phyloP scores from a whole-genome alignment of 2,888 invertebrate genomes.

The Apodemia hepburni region DNA sequence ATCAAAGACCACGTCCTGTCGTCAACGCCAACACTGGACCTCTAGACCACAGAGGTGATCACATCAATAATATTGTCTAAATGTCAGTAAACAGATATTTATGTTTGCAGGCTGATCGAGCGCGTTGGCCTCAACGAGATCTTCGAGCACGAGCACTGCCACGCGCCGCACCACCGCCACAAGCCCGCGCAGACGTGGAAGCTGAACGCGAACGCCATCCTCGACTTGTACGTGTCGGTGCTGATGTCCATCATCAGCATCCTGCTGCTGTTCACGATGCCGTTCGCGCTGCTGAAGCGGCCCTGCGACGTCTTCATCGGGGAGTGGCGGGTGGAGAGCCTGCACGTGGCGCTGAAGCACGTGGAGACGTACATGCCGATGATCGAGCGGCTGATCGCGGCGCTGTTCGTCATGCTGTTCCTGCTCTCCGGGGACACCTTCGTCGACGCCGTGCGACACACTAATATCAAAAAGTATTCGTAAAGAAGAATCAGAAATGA shows the following conservation, averaged over 20 bases:
- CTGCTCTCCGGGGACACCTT: slow-evolving; percentile 37
- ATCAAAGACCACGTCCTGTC: too few relatives aligned
- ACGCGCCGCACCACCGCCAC: background rate
- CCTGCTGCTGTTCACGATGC: slow-evolving; percentile 45
- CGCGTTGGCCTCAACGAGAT: background rate
- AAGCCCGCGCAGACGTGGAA: background rate
- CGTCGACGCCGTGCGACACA: slow-evolving; percentile 43
- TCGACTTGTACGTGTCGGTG: slow-evolving; percentile 39
- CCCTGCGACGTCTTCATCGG: slow-evolving; percentile 42
- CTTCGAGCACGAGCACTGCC: background rate
- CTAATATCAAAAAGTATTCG: slow-evolving; percentile 35
- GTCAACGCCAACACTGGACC: too few relatives aligned
- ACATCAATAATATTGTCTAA: too few relatives aligned
- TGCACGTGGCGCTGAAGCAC: slow-evolving; percentile 35
- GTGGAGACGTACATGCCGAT: slow-evolving; percentile 38
- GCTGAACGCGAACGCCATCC: slow-evolving; percentile 13
- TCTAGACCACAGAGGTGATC: too few relatives aligned
- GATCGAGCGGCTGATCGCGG: slow-evolving; percentile 43
- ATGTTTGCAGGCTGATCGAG: background rate
- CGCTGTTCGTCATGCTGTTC: slow-evolving; percentile 38
- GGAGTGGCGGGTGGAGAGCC: slow-evolving; percentile 26
- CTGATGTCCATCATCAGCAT: slow-evolving; percentile 43
- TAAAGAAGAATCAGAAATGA: too few relatives aligned
- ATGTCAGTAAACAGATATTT: background rate
- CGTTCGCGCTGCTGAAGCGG: slow-evolving; percentile 39